Evolutionary conservation across 2,113 vertebrate genomes (phyloP).

Genomic region (Charadrius vociferus): DNA sequence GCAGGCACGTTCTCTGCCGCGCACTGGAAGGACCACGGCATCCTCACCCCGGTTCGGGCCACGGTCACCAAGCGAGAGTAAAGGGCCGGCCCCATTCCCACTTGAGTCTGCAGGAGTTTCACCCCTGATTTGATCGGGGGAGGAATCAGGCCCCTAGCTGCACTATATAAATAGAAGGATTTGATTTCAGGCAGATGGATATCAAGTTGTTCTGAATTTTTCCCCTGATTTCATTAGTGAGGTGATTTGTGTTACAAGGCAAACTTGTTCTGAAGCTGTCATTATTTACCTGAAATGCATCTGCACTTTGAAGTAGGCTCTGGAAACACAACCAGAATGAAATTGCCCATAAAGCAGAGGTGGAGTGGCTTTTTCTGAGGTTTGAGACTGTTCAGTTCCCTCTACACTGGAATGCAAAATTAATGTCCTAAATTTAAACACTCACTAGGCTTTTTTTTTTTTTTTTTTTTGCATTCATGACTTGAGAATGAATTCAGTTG

Average conservation of each 20-base stretch:
- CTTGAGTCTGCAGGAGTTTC: not conserved
- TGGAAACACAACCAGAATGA: slow-evolving; percentile 45
- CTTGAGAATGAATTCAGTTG: slow-evolving; percentile 26
- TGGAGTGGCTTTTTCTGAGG: slow-evolving; percentile 20
- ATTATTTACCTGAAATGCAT: slow-evolving; percentile 38
- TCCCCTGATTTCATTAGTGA: slow-evolving; percentile 34
- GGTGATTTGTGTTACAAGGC: slow-evolving; percentile 32
- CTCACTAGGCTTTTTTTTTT: not conserved
- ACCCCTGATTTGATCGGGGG: not conserved
- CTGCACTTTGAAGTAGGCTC: slow-evolving; percentile 47
- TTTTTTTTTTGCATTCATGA: not conserved
- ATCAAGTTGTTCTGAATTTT: slow-evolving; percentile 19
- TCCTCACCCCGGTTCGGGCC: not conserved
- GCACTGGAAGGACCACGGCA: not conserved
- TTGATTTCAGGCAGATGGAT: slow-evolving; percentile 32
- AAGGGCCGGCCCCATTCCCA: not conserved
- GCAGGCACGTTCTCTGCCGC: not conserved
- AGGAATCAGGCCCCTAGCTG: not conserved
- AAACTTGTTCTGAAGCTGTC: slow-evolving; percentile 38
- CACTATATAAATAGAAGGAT: not conserved
- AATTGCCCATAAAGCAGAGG: slow-evolving; percentile 43
- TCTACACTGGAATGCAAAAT: slow-evolving; percentile 36
- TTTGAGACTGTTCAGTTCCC: slow-evolving; percentile 2
- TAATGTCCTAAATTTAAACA: slow-evolving; percentile 47
- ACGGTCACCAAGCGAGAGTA: not conserved